Base-by-base conservation (phyloP, 2,113 vertebrate genomes). In the Peromyscus maniculatus region DNA sequence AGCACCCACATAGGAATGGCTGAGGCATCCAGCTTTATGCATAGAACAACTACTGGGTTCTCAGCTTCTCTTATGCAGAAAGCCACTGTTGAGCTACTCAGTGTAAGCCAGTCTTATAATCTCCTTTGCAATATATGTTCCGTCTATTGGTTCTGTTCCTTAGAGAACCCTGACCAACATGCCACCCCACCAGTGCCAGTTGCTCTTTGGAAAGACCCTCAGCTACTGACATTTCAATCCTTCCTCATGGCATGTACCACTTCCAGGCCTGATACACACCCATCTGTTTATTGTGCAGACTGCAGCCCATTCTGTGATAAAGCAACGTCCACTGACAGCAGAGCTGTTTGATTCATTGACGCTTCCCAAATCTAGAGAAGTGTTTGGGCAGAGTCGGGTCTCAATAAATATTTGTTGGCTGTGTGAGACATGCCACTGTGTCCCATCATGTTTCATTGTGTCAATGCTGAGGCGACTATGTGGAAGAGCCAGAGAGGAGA, bases 181-280 rank as follows among this genome's bases (percentile, higher is more conserved):
- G 7, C 21, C 5, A 31, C 19, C 22, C 15, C 7, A 12, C 33
- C 28, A 55, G 19, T 8, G 24, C 28, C 13, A 66, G 33, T 83
- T 69, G 10, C 19, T n/a, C 13, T 46, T 52, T 8, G 36, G 1
- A 28, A 3, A 28, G 59, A 17, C 24, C 33, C 33, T 39, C 28
- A 64, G 15, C 24, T 12, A 1, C 49, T 59, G 4, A 0, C 8
- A 15, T 1, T 26, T 28, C 36, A 13, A 1, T 39, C 39, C 39
- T 69, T 62, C n/a, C 7, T 52, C 9, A 8, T 1, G 13, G 26
- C 19, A 0, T 3, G 10, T 17, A 5, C 15, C 55, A 15, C 21
- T 31, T 67, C 28, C 39, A 28, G 49, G 26, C n/a, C 24, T n/a
- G 8, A 24, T 5, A 6, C 21, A 52, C 0, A 1, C 15, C 6